A percentile compares a stretch with the other conserved stretches of the same genome.
Conservation (phyloP, 2,888 invertebrate genomes). For the Scaptomyza reducta region DNA sequence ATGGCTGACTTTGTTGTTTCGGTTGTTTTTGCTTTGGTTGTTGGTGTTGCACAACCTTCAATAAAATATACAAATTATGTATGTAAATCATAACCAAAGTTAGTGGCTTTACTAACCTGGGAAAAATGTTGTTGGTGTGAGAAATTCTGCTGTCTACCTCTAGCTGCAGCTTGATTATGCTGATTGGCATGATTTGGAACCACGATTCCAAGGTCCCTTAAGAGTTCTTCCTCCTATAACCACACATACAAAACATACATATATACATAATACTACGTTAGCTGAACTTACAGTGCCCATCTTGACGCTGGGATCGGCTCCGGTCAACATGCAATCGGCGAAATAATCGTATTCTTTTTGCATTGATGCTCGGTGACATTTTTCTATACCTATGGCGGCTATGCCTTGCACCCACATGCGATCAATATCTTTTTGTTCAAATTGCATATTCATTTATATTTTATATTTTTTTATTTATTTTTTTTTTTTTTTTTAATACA, state of each 20-base stretch:
- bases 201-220: accelerated
- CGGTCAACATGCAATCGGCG: background rate
- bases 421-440: no score
- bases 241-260: background rate
- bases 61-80: background rate
- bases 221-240: constrained; percentile 1
- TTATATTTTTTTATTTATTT: no score
- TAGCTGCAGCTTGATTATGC: background rate
- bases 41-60: background rate
- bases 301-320: accelerated
- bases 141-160: background rate
- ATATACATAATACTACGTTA: background rate
- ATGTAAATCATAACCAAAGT: background rate
- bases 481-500: no score
- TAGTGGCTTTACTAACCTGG: background rate
- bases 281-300: constrained; percentile 11
- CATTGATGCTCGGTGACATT: background rate
- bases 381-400: accelerated
- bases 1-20: background rate
- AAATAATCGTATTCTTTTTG: constrained; percentile 4
- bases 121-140: background rate
- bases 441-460: no score
- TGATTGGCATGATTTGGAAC: no score
- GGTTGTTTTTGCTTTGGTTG: background rate
- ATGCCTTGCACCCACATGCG: constrained; percentile 16